Evolutionary conservation across 1,140 invertebrate species (phyloP).

Genomic region (Aleiodes sp.): DNA sequence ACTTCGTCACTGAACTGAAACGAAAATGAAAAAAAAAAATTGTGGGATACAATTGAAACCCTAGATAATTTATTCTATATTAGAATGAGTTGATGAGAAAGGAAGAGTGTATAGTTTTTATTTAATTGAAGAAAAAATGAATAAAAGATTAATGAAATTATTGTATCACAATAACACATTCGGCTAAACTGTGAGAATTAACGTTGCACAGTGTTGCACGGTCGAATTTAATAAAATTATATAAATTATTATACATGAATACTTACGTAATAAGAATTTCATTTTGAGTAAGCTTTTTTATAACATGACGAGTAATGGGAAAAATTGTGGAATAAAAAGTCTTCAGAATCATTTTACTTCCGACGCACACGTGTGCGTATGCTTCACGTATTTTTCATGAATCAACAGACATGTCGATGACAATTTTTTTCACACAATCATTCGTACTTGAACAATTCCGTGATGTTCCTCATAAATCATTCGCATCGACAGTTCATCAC

Average conservation of each 20-base stretch:
- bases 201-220: neutral
- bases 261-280: neutral
- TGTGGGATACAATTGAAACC: constrained; percentile 41
- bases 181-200: neutral
- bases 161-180: neutral
- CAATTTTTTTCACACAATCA: neutral
- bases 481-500: neutral
- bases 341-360: constrained; percentile 18
- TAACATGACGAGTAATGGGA: neutral
- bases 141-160: too few relatives aligned
- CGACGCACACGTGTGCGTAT: neutral
- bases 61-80: constrained; percentile 53
- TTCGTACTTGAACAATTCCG: too few relatives aligned
- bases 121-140: constrained; percentile 37
- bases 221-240: neutral
- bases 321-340: neutral
- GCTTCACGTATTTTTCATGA: neutral
- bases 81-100: constrained; percentile 46
- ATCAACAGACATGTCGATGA: neutral
- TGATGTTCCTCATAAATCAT: constrained; percentile 6
- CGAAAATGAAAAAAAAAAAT: too few relatives aligned
- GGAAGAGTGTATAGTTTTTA: constrained; percentile 48
- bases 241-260: neutral
- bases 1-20: too few relatives aligned
- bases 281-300: neutral